Percentiles rank a stretch among this genome's conserved stretches.
These are phyloP conservation scores for Eristalis tenax DNA, from an alignment of 2,888 invertebrate species.

Conservation along the genomic window DNA sequence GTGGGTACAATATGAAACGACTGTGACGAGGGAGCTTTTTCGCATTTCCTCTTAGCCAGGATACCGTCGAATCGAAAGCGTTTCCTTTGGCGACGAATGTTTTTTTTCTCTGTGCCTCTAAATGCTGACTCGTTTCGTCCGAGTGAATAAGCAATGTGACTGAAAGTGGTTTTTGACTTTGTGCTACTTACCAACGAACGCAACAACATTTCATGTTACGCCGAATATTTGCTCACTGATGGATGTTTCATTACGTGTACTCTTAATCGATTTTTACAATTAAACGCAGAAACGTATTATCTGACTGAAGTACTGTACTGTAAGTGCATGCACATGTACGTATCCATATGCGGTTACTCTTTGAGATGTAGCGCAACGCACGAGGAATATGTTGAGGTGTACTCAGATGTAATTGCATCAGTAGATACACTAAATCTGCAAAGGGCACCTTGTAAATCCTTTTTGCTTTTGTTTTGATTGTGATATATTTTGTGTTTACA, in stretches of 20 bases:
- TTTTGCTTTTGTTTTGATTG: too few relatives aligned
- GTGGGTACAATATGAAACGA: not conserved
- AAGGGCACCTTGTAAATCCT: too few relatives aligned
- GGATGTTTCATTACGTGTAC: too few relatives aligned
- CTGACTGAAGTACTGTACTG: not conserved
- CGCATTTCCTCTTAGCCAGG: slow-evolving; percentile 23
- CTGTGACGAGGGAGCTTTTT: slow-evolving; percentile 21
- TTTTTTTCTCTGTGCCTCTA: not conserved
- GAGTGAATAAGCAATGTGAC: slow-evolving; percentile 18
- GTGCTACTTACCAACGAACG: not conserved
- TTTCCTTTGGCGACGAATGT: not conserved
- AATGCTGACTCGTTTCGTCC: slow-evolving; percentile 28
- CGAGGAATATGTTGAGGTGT: too few relatives aligned
- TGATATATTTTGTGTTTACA: too few relatives aligned
- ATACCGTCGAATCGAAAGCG: not conserved
- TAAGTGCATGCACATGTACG: not conserved
- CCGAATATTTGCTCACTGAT: not conserved
- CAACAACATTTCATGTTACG: not conserved
- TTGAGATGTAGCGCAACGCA: too few relatives aligned
- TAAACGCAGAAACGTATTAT: not conserved
- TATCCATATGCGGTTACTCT: too few relatives aligned
- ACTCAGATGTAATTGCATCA: too few relatives aligned
- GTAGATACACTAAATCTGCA: too few relatives aligned
- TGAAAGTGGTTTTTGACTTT: slow-evolving; percentile 17
- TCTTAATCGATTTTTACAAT: not conserved